A percentile compares a stretch with the other conserved stretches of the same genome.
phyloP scores from a whole-genome alignment of 30 jellyfish, hydroid and myxozoan species.

The Turritopsis dohrnii region DNA sequence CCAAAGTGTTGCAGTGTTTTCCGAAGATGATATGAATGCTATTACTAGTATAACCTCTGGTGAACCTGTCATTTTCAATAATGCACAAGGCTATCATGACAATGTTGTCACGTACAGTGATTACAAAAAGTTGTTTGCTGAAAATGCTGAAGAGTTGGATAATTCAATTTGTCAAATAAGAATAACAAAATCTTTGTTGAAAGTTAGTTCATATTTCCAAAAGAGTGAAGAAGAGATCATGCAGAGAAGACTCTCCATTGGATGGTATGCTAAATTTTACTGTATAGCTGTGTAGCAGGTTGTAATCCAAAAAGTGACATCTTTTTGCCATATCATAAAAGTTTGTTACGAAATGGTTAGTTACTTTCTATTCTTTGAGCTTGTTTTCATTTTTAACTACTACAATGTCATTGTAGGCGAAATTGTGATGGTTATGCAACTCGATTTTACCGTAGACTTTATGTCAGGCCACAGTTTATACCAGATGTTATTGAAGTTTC shows the following conservation, averaged over 20 bases:
- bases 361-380: too few relatives aligned
- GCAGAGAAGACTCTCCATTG: slow-evolving; percentile 25
- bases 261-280: slow-evolving; percentile 23
- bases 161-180: slow-evolving; percentile 19
- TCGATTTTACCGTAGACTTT: slow-evolving; percentile 26
- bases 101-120: neutral
- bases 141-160: slow-evolving; percentile 21
- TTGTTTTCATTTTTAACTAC: too few relatives aligned
- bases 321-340: neutral
- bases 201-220: slow-evolving; percentile 32
- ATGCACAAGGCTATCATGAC: slow-evolving; percentile 31
- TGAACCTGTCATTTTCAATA: slow-evolving; percentile 11
- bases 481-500: slow-evolving; percentile 20
- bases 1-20: neutral
- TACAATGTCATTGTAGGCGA: slow-evolving; percentile 14
- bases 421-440: slow-evolving; percentile 37
- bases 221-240: slow-evolving; percentile 21
- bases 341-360: neutral
- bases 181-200: neutral
- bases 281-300: too few relatives aligned
- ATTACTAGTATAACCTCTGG: neutral
- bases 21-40: neutral
- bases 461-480: slow-evolving; percentile 24
- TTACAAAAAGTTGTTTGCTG: slow-evolving; percentile 18
- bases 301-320: too few relatives aligned